phyloP scores from a whole-genome alignment of 2,113 vertebrate genomes.

The Herpetotheres cachinnans region DNA sequence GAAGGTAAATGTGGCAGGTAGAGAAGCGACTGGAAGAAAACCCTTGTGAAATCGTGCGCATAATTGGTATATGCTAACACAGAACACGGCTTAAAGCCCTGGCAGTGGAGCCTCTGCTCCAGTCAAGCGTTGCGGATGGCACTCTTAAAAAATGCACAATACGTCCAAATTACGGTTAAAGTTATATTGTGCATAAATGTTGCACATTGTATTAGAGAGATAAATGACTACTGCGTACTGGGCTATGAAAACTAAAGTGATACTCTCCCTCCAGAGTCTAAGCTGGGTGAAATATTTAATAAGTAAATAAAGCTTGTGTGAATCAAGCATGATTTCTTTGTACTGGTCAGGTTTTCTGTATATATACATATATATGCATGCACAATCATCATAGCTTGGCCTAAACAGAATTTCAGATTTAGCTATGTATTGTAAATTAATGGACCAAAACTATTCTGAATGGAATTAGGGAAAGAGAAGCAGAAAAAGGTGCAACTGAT shows the following conservation, averaged over 20 bases:
- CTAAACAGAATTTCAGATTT: neutral
- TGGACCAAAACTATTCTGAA: neutral
- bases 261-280: fast-evolving
- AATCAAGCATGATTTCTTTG: neutral
- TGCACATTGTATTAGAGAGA: neutral
- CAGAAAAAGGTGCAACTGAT: neutral
- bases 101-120: neutral
- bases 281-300: neutral
- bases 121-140: neutral
- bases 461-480: neutral
- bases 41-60: fast-evolving
- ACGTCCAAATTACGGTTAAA: neutral
- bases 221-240: neutral
- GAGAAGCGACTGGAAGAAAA: neutral
- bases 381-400: neutral
- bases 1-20: neutral
- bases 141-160: neutral
- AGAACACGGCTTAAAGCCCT: neutral
- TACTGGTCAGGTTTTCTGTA: neutral
- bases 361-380: neutral
- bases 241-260: neutral
- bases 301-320: neutral
- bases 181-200: neutral
- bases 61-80: neutral
- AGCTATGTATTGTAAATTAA: neutral